phyloP scores from a whole-genome alignment of 2,113 vertebrate genomes.

The Ifrita kowaldi region DNA sequence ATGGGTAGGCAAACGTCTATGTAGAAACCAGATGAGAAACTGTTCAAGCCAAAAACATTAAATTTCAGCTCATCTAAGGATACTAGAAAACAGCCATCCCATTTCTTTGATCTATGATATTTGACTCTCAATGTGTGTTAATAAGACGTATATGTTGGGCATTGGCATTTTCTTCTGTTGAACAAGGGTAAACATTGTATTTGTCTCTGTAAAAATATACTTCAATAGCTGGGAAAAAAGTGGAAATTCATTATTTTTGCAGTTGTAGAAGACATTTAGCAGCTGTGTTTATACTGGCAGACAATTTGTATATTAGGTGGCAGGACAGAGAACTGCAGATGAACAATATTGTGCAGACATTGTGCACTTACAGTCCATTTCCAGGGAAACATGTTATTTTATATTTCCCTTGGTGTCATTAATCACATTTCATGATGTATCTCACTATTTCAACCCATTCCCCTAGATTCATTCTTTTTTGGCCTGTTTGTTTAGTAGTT shows the following conservation, averaged over 20 bases:
- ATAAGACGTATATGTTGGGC: background rate
- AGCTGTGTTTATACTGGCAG: slow-evolving; percentile 84
- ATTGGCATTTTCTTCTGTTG: background rate
- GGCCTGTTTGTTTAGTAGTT: slow-evolving; percentile 36
- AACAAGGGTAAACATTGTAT: slow-evolving; percentile 31
- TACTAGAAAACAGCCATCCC: background rate
- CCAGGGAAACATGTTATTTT: slow-evolving; percentile 66
- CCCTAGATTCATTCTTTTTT: slow-evolving; percentile 59
- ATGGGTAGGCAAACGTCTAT: background rate
- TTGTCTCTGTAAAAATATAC: slow-evolving; percentile 49
- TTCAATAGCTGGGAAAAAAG: slow-evolving; percentile 56
- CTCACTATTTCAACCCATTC: slow-evolving; percentile 55
- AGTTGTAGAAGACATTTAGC: slow-evolving; percentile 74
- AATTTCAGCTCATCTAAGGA: background rate
- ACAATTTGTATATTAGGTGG: slow-evolving; percentile 75
- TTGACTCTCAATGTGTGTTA: background rate
- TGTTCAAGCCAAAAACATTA: background rate
- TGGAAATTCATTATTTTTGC: slow-evolving; percentile 70
- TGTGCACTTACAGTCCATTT: slow-evolving; percentile 56
- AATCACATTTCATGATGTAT: slow-evolving; percentile 69
- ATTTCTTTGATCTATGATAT: background rate
- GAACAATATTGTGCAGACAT: slow-evolving; percentile 73
- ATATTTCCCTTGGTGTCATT: slow-evolving; percentile 71
- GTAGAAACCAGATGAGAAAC: background rate
- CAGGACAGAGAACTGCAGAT: slow-evolving; percentile 68